Percentiles rank a stretch among this genome's conserved stretches.
These are phyloP conservation scores for Conomelus anceps DNA, from an alignment of 2,888 invertebrate species.

Conservation along the genomic window DNA sequence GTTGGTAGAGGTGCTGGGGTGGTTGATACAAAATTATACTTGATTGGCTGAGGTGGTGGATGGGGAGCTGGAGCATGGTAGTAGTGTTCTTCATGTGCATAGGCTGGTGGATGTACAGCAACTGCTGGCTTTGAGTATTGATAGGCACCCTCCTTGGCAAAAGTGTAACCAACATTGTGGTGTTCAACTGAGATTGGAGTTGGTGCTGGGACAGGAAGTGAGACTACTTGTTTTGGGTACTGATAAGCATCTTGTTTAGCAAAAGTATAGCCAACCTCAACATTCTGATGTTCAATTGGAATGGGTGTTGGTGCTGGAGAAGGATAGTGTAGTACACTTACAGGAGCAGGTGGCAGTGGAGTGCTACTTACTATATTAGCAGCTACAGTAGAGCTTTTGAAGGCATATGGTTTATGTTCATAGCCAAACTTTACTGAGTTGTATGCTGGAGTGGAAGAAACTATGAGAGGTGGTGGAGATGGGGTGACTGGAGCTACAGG, in stretches of 20 bases:
- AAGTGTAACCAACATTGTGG: background rate
- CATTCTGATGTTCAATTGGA: background rate
- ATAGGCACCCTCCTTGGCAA: background rate
- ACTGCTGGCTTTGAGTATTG: background rate
- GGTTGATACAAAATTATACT: background rate
- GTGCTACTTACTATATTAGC: background rate
- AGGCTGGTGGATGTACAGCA: background rate
- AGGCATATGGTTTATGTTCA: background rate
- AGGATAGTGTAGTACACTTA: background rate
- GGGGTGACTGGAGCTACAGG: background rate
- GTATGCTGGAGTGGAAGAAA: background rate
- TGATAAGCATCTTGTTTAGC: background rate
- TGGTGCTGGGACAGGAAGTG: background rate
- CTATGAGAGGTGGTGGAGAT: background rate
- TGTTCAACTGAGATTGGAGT: background rate
- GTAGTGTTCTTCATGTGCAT: background rate
- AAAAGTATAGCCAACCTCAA: background rate
- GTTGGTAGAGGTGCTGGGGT: constrained; percentile 23
- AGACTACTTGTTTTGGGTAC: background rate
- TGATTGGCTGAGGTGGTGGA: constrained; percentile 4
- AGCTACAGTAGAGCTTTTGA: background rate
- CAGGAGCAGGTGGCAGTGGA: background rate
- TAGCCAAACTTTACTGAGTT: background rate
- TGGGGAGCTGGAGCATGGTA: background rate
- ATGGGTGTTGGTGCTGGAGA: background rate